Percentiles rank a stretch among this genome's conserved stretches.
phyloP scores from a whole-genome alignment of 2,113 vertebrate genomes.

The Oncorhynchus clarkii region DNA sequence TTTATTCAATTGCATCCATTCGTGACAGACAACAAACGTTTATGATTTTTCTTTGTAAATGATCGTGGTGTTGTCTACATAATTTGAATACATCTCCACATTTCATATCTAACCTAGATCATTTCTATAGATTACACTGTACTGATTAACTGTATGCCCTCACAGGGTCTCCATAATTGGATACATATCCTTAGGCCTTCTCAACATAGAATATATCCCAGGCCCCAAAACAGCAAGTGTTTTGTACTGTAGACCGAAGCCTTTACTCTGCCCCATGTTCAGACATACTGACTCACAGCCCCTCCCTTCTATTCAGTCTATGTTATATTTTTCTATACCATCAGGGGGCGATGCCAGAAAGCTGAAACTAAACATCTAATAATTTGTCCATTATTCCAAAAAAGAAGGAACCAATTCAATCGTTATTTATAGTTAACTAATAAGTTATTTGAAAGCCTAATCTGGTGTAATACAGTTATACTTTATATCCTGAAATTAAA shows the following conservation, averaged over 20 bases:
- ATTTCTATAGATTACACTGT: constrained; percentile 1
- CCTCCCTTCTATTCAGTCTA: not conserved
- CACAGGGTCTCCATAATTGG: constrained; percentile 30
- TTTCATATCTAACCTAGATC: constrained; percentile 3
- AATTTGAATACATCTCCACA: too few relatives aligned
- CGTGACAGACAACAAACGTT: too few relatives aligned
- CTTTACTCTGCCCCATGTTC: not conserved
- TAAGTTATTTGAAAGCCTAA: too few relatives aligned
- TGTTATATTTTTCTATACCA: constrained; percentile 2
- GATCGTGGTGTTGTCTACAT: too few relatives aligned
- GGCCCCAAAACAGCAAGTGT: constrained; percentile 42
- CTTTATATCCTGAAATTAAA: too few relatives aligned
- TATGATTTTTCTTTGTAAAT: too few relatives aligned
- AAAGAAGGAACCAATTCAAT: too few relatives aligned
- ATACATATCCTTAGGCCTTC: constrained; percentile 22
- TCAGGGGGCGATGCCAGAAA: constrained; percentile 17
- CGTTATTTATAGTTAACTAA: too few relatives aligned
- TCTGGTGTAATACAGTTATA: too few relatives aligned
- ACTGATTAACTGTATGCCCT: constrained; percentile 16
- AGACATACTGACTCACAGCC: too few relatives aligned
- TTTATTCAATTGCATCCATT: too few relatives aligned
- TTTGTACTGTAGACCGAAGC: constrained; percentile 12
- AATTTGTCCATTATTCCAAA: too few relatives aligned
- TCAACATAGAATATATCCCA: constrained; percentile 1
- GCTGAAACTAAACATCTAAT: not conserved